Conservation (phyloP, 2,888 invertebrate species). For the Augochlorella aurata region DNA sequence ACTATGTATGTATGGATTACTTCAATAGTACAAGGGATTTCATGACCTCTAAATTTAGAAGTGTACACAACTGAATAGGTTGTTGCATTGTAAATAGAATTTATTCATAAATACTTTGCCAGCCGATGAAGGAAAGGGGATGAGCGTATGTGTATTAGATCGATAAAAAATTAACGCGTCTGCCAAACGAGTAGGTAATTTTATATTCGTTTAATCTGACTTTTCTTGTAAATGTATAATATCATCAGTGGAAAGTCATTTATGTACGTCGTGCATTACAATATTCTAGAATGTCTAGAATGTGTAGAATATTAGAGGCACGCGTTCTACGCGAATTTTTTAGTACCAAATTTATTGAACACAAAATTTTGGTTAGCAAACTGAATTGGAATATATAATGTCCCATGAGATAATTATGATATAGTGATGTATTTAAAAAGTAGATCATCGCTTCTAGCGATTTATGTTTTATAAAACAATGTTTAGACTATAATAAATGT, state of each 20-base stretch:
- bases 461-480: conserved; percentile 73
- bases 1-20: conserved; percentile 4
- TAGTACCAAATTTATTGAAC: conserved; percentile 43
- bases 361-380: conserved; percentile 42
- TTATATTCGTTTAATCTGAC: conserved; percentile 58
- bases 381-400: conserved; percentile 34
- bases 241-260: conserved; percentile 41
- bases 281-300: conserved; percentile 39
- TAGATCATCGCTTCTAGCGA: conserved; percentile 67
- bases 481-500: conserved; percentile 72
- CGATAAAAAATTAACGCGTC: conserved; percentile 23
- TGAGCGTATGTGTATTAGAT: conserved; percentile 38
- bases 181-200: conserved; percentile 50
- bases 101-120: conserved; percentile 50
- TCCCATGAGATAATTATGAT: conserved; percentile 32
- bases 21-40: conserved; percentile 41
- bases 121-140: conserved; percentile 32
- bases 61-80: conserved; percentile 36
- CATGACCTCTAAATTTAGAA: conserved; percentile 52
- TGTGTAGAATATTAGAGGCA: conserved; percentile 17
- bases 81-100: conserved; percentile 63
- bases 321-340: conserved; percentile 37
- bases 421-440: conserved; percentile 63
- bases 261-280: conserved; percentile 41
- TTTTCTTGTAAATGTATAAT: conserved; percentile 59